Evolutionary conservation across 2,113 vertebrate species (phyloP).

Genomic region (Catharus minimus): DNA sequence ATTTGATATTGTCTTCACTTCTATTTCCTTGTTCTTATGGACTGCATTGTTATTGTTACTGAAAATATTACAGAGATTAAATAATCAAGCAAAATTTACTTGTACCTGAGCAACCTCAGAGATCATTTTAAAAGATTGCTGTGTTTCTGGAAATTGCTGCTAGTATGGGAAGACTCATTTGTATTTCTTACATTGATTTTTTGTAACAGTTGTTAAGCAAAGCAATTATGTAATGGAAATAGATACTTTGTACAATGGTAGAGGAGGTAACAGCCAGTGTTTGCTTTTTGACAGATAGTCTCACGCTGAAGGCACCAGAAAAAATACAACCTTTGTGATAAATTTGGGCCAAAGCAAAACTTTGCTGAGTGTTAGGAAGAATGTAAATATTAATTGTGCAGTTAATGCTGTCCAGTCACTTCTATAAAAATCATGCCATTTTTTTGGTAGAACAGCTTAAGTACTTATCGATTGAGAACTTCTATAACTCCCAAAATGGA

Average conservation of each 20-base stretch:
- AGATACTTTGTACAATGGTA: background rate
- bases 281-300: background rate
- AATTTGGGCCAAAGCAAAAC: background rate
- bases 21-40: background rate
- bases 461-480: conserved; percentile 78
- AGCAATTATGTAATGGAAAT: background rate
- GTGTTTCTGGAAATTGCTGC: background rate
- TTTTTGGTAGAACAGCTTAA: conserved; percentile 66
- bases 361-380: conserved; percentile 13
- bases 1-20: background rate
- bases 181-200: background rate
- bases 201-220: background rate
- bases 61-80: background rate
- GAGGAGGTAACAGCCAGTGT: background rate
- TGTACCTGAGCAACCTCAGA: background rate
- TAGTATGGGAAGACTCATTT: background rate
- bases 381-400: conserved; percentile 63
- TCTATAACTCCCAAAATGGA: conserved; percentile 78
- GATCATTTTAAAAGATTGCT: background rate
- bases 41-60: background rate
- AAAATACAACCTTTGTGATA: background rate
- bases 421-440: conserved; percentile 34
- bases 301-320: background rate
- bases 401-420: conserved; percentile 56
- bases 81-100: background rate